These are phyloP conservation scores for Atractosteus spatula DNA, from an alignment of 2,113 vertebrate genomes.

Conservation along the genomic window DNA sequence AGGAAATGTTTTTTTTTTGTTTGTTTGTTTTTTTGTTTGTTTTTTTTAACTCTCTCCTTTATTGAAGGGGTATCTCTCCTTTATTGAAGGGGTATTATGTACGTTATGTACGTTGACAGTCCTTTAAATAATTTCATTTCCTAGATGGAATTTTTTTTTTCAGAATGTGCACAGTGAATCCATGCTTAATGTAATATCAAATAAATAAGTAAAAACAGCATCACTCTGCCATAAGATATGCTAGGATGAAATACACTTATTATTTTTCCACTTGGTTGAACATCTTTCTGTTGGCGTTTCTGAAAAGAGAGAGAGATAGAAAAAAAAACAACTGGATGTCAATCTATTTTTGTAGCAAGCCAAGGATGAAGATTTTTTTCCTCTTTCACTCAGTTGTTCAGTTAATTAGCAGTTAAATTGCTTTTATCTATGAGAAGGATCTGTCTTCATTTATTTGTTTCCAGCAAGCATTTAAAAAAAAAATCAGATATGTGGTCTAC, in stretches of 20 bases:
- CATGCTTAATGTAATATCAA: background rate
- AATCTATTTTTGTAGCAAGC: background rate
- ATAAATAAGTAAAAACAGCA: slow-evolving; percentile 2
- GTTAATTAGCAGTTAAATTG: slow-evolving; percentile 16
- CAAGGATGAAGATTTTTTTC: background rate
- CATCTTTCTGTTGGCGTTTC: slow-evolving; percentile 8
- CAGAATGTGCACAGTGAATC: slow-evolving; percentile 3
- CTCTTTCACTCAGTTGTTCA: background rate
- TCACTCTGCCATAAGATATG: background rate
- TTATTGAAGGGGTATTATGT: slow-evolving; percentile 10
- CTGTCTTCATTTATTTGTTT: background rate
- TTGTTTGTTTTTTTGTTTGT: no score
- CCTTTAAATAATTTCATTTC: slow-evolving; percentile 12
- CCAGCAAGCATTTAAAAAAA: background rate
- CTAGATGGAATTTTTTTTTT: background rate
- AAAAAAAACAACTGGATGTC: slow-evolving; percentile 1
- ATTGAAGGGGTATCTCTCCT: background rate
- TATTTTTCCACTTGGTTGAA: background rate
- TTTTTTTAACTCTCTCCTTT: no score
- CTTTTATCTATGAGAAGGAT: background rate
- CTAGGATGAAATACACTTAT: slow-evolving; percentile 6
- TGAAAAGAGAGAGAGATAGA: background rate
- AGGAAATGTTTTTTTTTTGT: background rate
- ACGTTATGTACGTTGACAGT: background rate
- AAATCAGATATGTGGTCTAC: slow-evolving; percentile 2